Base-by-base conservation (phyloP, 1,140 invertebrate species). In the Drosophila nigrodunni region DNA sequence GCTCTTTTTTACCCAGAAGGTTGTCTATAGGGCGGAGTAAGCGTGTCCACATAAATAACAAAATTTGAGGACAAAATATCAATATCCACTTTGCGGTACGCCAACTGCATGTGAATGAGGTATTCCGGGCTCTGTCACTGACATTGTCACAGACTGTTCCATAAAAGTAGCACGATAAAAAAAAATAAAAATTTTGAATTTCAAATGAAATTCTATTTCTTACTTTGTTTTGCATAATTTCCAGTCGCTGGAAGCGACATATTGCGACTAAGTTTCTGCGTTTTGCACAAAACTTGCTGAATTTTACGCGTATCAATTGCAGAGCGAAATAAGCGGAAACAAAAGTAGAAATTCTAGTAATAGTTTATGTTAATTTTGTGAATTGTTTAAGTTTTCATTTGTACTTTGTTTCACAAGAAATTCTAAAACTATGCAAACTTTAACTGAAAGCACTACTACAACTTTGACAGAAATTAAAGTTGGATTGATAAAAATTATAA, bases 11-110 rank as follows among this genome's bases (percentile, higher is more conserved):
- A 21, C 7, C 37, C 37, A 39, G 37, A 39, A 39, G 10, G 7
- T 21, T 64, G 18, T 50, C 25, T 52, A 9, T n/a, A n/a, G 64
- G 54, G 52, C 37, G 58, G 47, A 21, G 30, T 35, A 61, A 70
- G 61, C 74, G 59, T 62, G 59, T 70, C 71, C 80, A 85, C 81
- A 89, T 89, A 89, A 90, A 90, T 89, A 89, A 89, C 86, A 70
- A 86, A 86, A 90, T 90, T 90, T 90, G 86, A 89, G 81, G 67
- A 90, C 86, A 90, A 89, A 89, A 89, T 89, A 89, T 89, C 86
- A 89, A 89, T 89, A 90, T 89, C 86, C 86, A 89, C 86, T 89
- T 89, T 89, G 68, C 61, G 62, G 47, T 35, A 89, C 76, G 86
- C 62, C 78, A 78, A 86, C 78, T 90, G 86, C 87, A 89, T 89